Conservation (phyloP, 1,140 invertebrate species). For the Subanguina moxae region DNA sequence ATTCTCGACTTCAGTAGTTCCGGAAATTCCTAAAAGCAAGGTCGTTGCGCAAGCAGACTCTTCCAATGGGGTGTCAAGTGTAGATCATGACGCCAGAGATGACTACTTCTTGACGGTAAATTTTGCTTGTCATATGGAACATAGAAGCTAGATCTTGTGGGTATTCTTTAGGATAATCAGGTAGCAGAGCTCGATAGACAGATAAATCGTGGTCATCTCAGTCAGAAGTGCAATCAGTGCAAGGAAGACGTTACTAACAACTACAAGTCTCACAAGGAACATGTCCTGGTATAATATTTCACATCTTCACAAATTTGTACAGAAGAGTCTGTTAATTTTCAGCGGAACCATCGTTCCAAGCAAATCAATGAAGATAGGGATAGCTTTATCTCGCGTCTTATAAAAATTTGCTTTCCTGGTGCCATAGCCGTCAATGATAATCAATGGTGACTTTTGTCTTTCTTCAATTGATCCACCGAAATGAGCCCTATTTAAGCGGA, state of each 20-base stretch:
- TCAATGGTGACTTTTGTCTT: neutral
- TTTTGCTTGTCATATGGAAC: neutral
- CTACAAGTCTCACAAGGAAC: neutral
- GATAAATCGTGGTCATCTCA: neutral
- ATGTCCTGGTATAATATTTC: neutral
- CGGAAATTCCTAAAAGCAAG: neutral
- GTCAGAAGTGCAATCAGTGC: neutral
- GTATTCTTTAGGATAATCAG: neutral
- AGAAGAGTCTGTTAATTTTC: too few relatives aligned
- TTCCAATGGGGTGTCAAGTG: neutral
- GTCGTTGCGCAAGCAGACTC: neutral
- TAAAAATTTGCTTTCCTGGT: neutral
- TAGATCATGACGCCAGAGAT: neutral
- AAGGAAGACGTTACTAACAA: neutral
- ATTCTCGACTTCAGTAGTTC: neutral
- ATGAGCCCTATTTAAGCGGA: neutral
- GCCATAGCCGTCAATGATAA: constrained; percentile 1
- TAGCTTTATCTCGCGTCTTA: neutral
- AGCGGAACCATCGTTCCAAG: too few relatives aligned
- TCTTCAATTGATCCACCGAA: neutral
- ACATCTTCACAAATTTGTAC: too few relatives aligned
- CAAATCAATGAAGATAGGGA: neutral
- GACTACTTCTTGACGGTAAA: neutral
- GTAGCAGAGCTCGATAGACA: neutral
- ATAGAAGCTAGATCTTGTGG: neutral